Percentiles rank a stretch among this genome's conserved stretches.
These are phyloP conservation scores for Drosophila arawakana DNA, from an alignment of 1,140 invertebrate species.

Conservation along the genomic window DNA sequence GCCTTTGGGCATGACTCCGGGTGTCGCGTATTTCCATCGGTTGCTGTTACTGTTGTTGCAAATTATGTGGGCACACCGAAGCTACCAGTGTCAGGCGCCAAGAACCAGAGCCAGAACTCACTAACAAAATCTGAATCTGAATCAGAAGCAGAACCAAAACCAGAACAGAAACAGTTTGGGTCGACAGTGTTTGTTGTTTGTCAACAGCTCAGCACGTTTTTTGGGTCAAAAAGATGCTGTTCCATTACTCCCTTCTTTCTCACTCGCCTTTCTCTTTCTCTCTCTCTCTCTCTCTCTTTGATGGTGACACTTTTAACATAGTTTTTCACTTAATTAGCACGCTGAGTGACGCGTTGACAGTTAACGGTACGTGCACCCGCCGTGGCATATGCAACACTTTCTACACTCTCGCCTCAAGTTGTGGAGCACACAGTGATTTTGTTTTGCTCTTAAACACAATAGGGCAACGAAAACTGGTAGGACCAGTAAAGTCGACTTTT, in stretches of 20 bases:
- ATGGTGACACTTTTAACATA: slow-evolving; percentile 62
- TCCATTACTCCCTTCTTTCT: slow-evolving; percentile 2
- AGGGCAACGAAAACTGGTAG: not conserved
- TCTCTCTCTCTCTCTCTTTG: not conserved
- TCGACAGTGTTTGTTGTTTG: slow-evolving; percentile 65
- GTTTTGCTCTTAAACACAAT: not conserved
- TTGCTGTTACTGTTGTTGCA: slow-evolving; percentile 36
- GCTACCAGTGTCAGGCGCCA: slow-evolving; percentile 28
- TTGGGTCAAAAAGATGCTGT: slow-evolving; percentile 71
- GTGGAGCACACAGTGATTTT: slow-evolving; percentile 26
- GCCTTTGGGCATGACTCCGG: slow-evolving; percentile 68
- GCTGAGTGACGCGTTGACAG: slow-evolving; percentile 77
- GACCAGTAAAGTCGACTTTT: too few species aligned
- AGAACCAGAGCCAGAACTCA: slow-evolving; percentile 12
- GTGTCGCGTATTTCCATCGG: slow-evolving; percentile 70
- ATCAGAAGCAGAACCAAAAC: slow-evolving; percentile 21
- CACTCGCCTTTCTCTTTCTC: slow-evolving; percentile 8
- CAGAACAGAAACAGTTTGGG: slow-evolving; percentile 23
- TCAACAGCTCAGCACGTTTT: slow-evolving; percentile 76
- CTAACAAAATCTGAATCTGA: not conserved
- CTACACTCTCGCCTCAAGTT: slow-evolving; percentile 30
- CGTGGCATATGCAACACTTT: slow-evolving; percentile 66
- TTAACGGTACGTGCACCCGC: slow-evolving; percentile 69
- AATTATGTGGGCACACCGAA: slow-evolving; percentile 74
- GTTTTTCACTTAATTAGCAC: slow-evolving; percentile 82